Conservation (phyloP, 1,140 invertebrate genomes). For the Apolygus lucorum region DNA sequence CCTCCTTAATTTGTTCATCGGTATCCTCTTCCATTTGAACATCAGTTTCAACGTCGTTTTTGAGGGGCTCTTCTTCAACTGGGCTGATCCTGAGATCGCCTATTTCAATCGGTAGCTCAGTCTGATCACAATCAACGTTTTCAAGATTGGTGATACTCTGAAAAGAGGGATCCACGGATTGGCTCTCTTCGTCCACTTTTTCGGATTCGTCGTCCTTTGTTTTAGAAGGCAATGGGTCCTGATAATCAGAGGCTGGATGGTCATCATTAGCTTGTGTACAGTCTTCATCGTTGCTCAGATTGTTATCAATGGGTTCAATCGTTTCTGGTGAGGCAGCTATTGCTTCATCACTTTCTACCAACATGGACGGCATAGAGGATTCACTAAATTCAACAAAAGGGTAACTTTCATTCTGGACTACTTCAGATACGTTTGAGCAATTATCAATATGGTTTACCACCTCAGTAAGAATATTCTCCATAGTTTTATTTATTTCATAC, state of each 20-base stretch:
- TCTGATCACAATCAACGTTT: conserved; percentile 8
- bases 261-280: no score
- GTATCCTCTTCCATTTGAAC: neutral
- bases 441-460: conserved; percentile 7
- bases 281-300: no score
- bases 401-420: neutral
- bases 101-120: conserved; percentile 19
- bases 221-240: no score
- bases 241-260: no score
- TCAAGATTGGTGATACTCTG: neutral
- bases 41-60: neutral
- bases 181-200: neutral
- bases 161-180: no score
- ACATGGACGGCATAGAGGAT: conserved; percentile 12
- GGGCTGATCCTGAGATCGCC: neutral
- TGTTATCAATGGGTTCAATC: no score
- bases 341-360: neutral
- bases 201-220: neutral
- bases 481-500: conserved; percentile 15
- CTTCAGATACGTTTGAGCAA: conserved; percentile 17
- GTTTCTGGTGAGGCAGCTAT: neutral
- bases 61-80: neutral
- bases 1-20: conserved; percentile 19
- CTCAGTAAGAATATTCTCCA: neutral
- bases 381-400: neutral